Evolutionary conservation across 35 echinoderm and acorn worm genomes (phyloP), one percentile per base, ranked within the genome.

Genomic region (Apostichopus californicus): DNA sequence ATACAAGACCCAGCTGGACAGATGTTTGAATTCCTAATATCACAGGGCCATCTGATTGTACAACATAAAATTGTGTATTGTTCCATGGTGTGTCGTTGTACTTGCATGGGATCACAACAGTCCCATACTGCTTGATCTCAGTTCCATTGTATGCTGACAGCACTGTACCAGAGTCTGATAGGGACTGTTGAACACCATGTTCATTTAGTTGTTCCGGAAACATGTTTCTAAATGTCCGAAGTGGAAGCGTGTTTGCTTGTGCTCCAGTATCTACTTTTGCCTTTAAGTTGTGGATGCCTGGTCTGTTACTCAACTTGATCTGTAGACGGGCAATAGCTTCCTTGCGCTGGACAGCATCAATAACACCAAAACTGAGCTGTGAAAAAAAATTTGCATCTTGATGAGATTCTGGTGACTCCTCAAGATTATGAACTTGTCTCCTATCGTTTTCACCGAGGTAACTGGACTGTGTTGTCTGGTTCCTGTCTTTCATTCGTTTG

Each of bases 231-330:
- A 53, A 92, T 13, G 81, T 92, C 8, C 22, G 55, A 55, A 92
- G 9, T 5, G 91, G 91, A 18, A 92, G 15, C 18, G 57, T 18
- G 55, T 92, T 92, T 55, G 7, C 60, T 18, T 92, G 17, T 54
- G 91, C 91, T 12, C 91, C 91, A 22, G 91, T 92, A 57, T 86
- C 91, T 17, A 92, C 57, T 55, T 86, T 93, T 20, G 73, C 21
- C 5, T 72, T 17, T 10, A 82, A 12, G 24, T 80, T 80, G 46
- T 80, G 78, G 25, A 80, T 28, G 5, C 5, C 25, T 46, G 18
- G 21, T 80, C 12, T 80, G 18, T 28, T 28, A 13, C 14, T 80
- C 20, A 28, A 24, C 23, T 54, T 80, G 17, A 80, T 80, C 11
- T 17, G 10, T 28, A 80, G 8, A 24, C 28, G n/a, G 12, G 78